Evolutionary conservation across 2,888 invertebrate genomes (phyloP).

Genomic region (Xanthorhoe spadicearia): DNA sequence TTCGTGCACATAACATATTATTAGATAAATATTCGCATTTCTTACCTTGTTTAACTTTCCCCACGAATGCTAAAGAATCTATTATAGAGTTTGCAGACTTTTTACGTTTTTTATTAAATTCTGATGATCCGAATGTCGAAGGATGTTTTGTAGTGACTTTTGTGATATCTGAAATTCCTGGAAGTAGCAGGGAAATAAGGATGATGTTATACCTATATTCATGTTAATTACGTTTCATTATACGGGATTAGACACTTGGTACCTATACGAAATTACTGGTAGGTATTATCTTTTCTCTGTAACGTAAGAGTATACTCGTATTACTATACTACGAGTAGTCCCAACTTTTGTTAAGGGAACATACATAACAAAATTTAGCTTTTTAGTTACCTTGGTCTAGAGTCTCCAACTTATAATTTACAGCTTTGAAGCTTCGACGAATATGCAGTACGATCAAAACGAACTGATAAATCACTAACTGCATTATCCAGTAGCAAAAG

Average conservation of each 20-base stretch:
- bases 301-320: too few relatives aligned
- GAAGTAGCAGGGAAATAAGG: too few relatives aligned
- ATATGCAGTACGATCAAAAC: constrained; percentile 68
- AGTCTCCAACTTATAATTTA: constrained; percentile 63
- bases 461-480: constrained; percentile 71
- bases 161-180: constrained; percentile 14
- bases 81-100: constrained; percentile 26
- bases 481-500: constrained; percentile 41
- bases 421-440: constrained; percentile 62
- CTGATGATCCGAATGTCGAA: background rate
- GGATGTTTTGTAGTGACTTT: constrained; percentile 1
- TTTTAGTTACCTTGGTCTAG: constrained; percentile 38
- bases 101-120: constrained; percentile 15
- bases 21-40: background rate
- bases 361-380: background rate
- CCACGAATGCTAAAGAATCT: constrained; percentile 18
- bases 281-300: too few relatives aligned
- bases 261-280: too few relatives aligned
- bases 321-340: too few relatives aligned
- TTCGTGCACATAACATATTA: background rate
- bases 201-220: too few relatives aligned
- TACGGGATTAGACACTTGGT: too few relatives aligned
- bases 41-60: constrained; percentile 23
- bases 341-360: background rate
- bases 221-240: too few relatives aligned